These are phyloP conservation scores for Carassius carassius DNA, from an alignment of 2,113 vertebrate genomes.

Conservation along the genomic window DNA sequence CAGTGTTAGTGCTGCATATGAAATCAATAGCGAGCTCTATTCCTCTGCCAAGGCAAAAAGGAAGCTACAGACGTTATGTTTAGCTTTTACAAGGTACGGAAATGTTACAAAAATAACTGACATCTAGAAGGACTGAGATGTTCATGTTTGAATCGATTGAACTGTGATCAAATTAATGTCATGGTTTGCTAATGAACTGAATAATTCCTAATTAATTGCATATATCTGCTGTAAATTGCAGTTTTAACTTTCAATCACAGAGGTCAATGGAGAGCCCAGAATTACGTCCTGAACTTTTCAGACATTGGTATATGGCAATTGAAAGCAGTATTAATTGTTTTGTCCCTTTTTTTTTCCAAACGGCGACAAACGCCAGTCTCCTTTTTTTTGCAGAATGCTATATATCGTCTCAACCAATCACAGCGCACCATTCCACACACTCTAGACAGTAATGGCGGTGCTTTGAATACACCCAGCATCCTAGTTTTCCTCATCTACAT, in stretches of 20 bases:
- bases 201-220: neutral
- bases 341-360: no score
- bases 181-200: neutral
- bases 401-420: no score
- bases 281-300: no score
- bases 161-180: neutral
- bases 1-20: constrained; percentile 9
- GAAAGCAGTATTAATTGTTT: neutral
- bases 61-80: constrained; percentile 4
- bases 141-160: neutral
- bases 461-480: no score
- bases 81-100: neutral
- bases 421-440: no score
- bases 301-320: neutral
- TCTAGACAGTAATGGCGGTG: no score
- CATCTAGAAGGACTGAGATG: neutral
- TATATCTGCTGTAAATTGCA: neutral
- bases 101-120: neutral
- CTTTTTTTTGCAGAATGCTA: no score
- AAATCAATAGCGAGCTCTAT: constrained; percentile 19
- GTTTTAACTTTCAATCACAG: neutral
- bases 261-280: neutral
- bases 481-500: no score
- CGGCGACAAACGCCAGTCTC: no score
- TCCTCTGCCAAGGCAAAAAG: constrained; percentile 8